phyloP scores from a whole-genome alignment of 2,113 vertebrate genomes.

The Thunnus maccoyii region DNA sequence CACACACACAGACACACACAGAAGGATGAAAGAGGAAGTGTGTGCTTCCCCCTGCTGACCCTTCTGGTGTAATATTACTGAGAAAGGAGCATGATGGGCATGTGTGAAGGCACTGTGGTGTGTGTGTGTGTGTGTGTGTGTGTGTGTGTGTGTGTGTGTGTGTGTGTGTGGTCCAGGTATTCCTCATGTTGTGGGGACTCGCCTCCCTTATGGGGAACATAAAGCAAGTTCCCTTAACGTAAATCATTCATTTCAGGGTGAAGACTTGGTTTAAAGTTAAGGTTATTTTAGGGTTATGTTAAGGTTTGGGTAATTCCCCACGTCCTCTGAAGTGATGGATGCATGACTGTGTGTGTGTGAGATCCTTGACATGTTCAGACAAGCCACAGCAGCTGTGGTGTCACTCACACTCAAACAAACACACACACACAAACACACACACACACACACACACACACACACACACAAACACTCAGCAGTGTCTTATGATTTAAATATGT shows the following conservation, averaged over 20 bases:
- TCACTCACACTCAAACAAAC: background rate
- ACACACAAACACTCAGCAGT: background rate
- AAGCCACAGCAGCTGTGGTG: conserved; percentile 36
- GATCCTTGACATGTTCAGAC: conserved; percentile 6
- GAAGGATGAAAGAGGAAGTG: conserved; percentile 28
- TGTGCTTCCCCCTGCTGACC: conserved; percentile 27
- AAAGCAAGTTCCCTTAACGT: too few relatives aligned
- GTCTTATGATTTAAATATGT: too few relatives aligned
- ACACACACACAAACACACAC: background rate
- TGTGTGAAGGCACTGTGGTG: background rate
- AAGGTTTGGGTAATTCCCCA: too few relatives aligned
- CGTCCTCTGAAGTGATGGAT: background rate
- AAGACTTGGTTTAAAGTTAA: too few relatives aligned
- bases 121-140: too few relatives aligned
- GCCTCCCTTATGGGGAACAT: too few relatives aligned
- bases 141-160: background rate
- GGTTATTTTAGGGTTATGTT: too few relatives aligned
- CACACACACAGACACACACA: too few relatives aligned
- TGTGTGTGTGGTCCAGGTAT: background rate
- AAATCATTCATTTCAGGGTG: too few relatives aligned
- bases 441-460: background rate
- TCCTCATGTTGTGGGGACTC: too few relatives aligned
- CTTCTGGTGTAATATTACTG: conserved; percentile 5
- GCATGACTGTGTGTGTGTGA: background rate
- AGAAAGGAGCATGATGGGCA: background rate